Conservation (phyloP, 2,888 invertebrate species). For the Dexiosoma caninum region DNA sequence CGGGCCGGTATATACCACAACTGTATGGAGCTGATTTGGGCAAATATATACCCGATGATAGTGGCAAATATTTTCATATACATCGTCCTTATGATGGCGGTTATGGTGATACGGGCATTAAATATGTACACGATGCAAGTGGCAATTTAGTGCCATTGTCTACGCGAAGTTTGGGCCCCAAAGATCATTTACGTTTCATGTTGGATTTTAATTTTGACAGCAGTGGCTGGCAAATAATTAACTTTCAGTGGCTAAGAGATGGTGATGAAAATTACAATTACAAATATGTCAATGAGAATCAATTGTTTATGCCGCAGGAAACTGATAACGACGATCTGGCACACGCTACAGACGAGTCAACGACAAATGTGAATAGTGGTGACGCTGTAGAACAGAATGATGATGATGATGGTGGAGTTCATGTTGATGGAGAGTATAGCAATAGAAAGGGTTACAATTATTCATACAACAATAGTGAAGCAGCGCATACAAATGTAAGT, state of each 20-base stretch:
- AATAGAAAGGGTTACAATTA: constrained; percentile 45
- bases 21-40: constrained; percentile 77
- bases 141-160: constrained; percentile 64
- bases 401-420: constrained; percentile 38
- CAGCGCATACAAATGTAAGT: constrained; percentile 39
- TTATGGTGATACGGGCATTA: constrained; percentile 78
- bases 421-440: constrained; percentile 56
- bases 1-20: constrained; percentile 71
- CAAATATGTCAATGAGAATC: constrained; percentile 79
- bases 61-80: constrained; percentile 80
- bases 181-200: constrained; percentile 73
- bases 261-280: constrained; percentile 70
- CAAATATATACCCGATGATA: constrained; percentile 80
- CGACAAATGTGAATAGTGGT: background rate
- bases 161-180: constrained; percentile 66
- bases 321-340: background rate
- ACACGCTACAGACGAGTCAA: background rate
- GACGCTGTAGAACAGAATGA: constrained; percentile 26
- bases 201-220: constrained; percentile 73
- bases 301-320: constrained; percentile 70
- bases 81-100: constrained; percentile 79
- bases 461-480: constrained; percentile 25
- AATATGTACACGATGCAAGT: constrained; percentile 70
- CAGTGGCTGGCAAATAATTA: constrained; percentile 75
- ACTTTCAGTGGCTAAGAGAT: constrained; percentile 74